Evolutionary conservation across 2,113 vertebrate genomes (phyloP).

Genomic region (Ariopsis seemanni): DNA sequence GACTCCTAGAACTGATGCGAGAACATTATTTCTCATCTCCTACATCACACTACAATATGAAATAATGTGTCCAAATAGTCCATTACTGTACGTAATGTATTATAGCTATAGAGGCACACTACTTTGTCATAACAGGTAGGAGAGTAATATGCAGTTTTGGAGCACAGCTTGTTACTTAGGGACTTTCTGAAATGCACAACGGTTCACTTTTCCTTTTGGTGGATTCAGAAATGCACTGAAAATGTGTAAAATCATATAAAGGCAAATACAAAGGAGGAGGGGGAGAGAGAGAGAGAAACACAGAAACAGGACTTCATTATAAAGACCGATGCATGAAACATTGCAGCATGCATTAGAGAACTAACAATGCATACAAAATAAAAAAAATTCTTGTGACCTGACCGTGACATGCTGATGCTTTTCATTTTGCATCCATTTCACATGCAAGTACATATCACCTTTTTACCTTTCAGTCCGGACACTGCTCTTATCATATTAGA

Average conservation of each 20-base stretch:
- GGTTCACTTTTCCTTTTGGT: not conserved
- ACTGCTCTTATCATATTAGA: not conserved
- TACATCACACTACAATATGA: not conserved
- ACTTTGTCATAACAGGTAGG: not conserved
- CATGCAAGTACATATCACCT: not conserved
- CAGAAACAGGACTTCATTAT: not conserved
- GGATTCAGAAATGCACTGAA: not conserved
- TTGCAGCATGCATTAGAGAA: not conserved
- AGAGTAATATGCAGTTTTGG: not conserved
- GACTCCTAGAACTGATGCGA: not conserved
- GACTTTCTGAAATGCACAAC: not conserved
- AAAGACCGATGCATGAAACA: not conserved
- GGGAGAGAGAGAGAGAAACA: not conserved
- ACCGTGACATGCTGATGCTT: not conserved
- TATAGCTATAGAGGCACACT: not conserved
- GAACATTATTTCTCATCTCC: not conserved
- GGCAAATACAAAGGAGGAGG: not conserved
- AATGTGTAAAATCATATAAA: not conserved
- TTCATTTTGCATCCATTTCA: not conserved
- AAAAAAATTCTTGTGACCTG: not conserved
- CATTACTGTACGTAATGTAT: too few species aligned
- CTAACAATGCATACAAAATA: not conserved
- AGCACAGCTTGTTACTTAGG: not conserved
- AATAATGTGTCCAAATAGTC: not conserved
- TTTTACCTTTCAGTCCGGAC: not conserved